Percentiles rank a stretch among this genome's conserved stretches.
phyloP scores from a whole-genome alignment of 2,113 vertebrate species.

The Mobula hypostoma region DNA sequence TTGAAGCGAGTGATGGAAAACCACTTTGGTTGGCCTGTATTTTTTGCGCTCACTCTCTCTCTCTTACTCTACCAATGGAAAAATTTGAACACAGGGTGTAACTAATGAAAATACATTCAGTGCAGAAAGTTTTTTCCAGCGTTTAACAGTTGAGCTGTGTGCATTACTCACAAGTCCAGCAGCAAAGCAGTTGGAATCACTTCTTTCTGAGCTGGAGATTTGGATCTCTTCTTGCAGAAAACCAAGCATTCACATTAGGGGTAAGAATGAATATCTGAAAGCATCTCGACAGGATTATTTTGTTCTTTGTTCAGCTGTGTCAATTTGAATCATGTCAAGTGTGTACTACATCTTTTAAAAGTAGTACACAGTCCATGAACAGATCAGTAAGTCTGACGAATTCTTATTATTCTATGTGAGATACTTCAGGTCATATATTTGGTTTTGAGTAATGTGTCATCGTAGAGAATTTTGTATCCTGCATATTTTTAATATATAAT shows the following conservation, averaged over 20 bases:
- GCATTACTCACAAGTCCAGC: conserved; percentile 61
- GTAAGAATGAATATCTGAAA: conserved; percentile 27
- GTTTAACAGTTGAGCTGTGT: conserved; percentile 54
- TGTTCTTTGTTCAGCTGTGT: neutral
- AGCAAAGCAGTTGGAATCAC: conserved; percentile 43
- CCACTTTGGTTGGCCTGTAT: conserved; percentile 65
- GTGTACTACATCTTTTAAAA: neutral
- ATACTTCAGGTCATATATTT: neutral
- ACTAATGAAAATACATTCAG: conserved; percentile 65
- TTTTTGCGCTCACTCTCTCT: conserved; percentile 41
- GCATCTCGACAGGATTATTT: neutral
- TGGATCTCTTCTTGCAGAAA: neutral
- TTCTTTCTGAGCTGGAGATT: neutral
- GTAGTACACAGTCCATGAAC: neutral
- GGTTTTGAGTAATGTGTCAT: neutral
- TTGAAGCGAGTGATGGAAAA: conserved; percentile 68
- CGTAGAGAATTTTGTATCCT: neutral
- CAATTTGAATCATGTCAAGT: neutral
- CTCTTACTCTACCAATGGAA: conserved; percentile 64
- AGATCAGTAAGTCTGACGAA: neutral
- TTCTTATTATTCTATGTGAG: neutral
- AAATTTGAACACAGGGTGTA: conserved; percentile 68
- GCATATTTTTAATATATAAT: neutral
- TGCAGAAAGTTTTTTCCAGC: conserved; percentile 62
- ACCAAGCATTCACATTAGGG: neutral